Conservation (phyloP, 2,797 vertebrate species). For the Gallinago nigripennis region DNA sequence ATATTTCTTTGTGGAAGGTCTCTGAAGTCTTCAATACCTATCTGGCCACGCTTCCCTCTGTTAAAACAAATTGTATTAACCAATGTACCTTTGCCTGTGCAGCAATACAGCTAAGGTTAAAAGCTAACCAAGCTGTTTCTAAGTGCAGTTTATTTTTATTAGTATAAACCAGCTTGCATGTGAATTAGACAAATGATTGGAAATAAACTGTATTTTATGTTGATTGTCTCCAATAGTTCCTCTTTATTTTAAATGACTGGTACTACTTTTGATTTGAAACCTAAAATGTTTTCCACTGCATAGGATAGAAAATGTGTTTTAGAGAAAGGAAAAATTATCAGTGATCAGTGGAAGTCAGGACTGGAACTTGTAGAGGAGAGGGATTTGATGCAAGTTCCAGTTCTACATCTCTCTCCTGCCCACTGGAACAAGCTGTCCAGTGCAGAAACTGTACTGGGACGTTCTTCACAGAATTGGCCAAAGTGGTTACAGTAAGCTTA, state of each 20-base stretch:
- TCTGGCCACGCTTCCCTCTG: neutral
- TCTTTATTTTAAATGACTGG: neutral
- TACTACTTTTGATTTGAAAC: neutral
- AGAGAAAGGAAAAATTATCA: neutral
- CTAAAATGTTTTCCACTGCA: neutral
- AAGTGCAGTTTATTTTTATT: neutral
- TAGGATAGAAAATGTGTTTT: neutral
- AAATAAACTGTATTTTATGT: constrained; percentile 35
- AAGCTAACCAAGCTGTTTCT: neutral
- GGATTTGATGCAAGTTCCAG: neutral
- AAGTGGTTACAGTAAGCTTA: neutral
- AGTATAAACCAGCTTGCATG: neutral
- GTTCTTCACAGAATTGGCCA: neutral
- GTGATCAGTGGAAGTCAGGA: neutral
- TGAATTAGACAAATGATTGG: constrained; percentile 11
- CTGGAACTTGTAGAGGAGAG: neutral
- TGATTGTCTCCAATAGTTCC: neutral
- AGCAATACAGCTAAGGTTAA: neutral
- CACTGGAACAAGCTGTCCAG: neutral
- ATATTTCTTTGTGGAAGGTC: neutral
- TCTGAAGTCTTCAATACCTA: neutral
- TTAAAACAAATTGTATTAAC: neutral
- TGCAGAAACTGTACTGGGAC: neutral
- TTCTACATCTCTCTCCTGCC: neutral
- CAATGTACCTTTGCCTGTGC: neutral